Base-by-base conservation (phyloP, 53 echinoderm and acorn worm species). In the Patiria pectinifera region DNA sequence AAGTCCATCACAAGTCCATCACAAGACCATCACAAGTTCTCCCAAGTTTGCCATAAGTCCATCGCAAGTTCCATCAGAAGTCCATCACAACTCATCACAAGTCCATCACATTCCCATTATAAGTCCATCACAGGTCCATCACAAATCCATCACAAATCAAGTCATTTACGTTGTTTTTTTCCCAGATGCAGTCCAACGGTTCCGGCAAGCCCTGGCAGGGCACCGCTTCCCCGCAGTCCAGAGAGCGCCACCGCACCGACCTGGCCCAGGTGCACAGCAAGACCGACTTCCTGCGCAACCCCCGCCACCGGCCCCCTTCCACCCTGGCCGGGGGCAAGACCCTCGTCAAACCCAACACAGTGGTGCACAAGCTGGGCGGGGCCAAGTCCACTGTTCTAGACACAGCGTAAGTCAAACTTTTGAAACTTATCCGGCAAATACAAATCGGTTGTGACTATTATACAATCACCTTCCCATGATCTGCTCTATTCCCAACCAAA, bases 271-370 rank as follows among this genome's bases (percentile, higher is more conserved):
- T 99, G 35, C 93, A 92, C 93, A 96, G 91, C 85, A 98, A 96
- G 82, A 91, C 99, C 0, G 96, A 99, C 86, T 99, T 99, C 86
- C 69, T 97, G 85, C 95, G 99, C 14, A 99, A 99, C 83, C 96
- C 99, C 21, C 93, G 99, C 19, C 99, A 99, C 89, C 92, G 99
- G 7, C 97, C 99, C 1, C 99, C 97, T 6, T 97, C 99, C n/a
- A 81, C 93, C 15, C 77, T 80, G 45, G 93, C 91, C 22, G 99
- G 99, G 14, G 93, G 95, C 12, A 92, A 92, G 87, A 92, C 95
- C 15, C 90, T 99, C 22, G 83, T 97, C 45, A 99, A 99, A 75
- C 96, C 99, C 59, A 96, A 96, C 93, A 95, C 93, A 11, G 91
- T 98, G 25, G 85, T 91, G 16, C 95, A 99, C 53, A 66, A 97